phyloP scores from a whole-genome alignment of 1,140 invertebrate genomes.

The Zaprionus ghesquierei region DNA sequence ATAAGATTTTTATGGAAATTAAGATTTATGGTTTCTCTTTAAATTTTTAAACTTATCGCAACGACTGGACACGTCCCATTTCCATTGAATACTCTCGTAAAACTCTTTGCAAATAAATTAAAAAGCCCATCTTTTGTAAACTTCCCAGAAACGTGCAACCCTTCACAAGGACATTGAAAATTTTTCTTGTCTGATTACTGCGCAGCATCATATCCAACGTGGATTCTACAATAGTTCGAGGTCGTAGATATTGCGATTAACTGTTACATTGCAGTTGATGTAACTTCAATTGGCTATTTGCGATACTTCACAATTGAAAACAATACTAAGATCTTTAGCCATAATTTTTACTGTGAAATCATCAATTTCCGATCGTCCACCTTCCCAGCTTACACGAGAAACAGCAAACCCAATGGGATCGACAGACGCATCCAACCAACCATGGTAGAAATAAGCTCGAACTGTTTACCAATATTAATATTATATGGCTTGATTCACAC shows the following conservation, averaged over 20 bases:
- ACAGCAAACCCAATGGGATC: neutral
- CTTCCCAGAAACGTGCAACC: neutral
- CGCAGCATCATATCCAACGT: neutral
- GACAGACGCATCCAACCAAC: neutral
- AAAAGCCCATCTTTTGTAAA: neutral
- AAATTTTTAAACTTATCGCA: neutral
- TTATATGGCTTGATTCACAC: neutral
- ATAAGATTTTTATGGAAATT: neutral
- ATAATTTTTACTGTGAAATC: neutral
- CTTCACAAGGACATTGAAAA: neutral
- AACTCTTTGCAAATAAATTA: neutral
- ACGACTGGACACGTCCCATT: neutral
- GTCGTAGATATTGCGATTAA: constrained; percentile 2
- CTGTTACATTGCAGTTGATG: constrained; percentile 2
- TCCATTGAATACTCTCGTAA: neutral
- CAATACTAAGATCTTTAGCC: constrained; percentile 1
- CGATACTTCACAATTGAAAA: neutral
- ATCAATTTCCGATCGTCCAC: neutral
- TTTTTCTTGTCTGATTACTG: neutral
- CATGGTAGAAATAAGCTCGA: neutral
- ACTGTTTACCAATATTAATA: neutral
- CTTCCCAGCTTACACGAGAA: neutral
- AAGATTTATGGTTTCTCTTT: neutral
- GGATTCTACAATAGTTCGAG: neutral
- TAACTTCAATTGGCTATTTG: neutral